A percentile compares a stretch with the other conserved stretches of the same genome.
phyloP scores from a whole-genome alignment of 2,888 invertebrate genomes.

The Eupeodes latifasciatus region DNA sequence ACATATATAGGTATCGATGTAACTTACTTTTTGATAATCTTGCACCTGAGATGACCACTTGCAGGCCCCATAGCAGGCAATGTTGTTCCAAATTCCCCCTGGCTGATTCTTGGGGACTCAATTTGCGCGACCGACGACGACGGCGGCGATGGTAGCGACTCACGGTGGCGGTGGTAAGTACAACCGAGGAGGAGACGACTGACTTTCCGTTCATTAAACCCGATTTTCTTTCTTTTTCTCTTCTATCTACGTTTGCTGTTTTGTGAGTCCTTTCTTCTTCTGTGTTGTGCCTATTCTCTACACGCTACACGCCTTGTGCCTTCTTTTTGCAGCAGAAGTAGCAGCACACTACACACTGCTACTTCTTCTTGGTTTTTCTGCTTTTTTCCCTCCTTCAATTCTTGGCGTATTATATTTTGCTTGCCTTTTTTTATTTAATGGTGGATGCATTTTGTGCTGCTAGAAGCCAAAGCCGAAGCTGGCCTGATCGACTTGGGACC shows the following conservation, averaged over 20 bases:
- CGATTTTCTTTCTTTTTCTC: slow-evolving; percentile 64
- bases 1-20: background rate
- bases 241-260: slow-evolving; percentile 33
- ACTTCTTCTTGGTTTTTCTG: slow-evolving; percentile 66
- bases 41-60: slow-evolving; percentile 55
- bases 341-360: slow-evolving; percentile 40
- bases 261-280: slow-evolving; percentile 56
- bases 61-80: slow-evolving; percentile 62
- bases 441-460: slow-evolving; percentile 65
- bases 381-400: slow-evolving; percentile 40
- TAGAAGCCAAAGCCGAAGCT: slow-evolving; percentile 25
- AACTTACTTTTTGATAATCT: slow-evolving; percentile 4
- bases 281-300: slow-evolving; percentile 48
- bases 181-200: slow-evolving; percentile 68
- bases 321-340: slow-evolving; percentile 26
- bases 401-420: slow-evolving; percentile 54
- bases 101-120: slow-evolving; percentile 69
- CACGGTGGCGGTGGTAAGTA: slow-evolving; percentile 47
- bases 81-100: slow-evolving; percentile 63
- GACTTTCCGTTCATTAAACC: slow-evolving; percentile 76
- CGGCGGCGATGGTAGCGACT: too few relatives aligned
- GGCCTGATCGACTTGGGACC: slow-evolving; percentile 27
- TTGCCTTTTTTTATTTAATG: slow-evolving; percentile 37
- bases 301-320: slow-evolving; percentile 36
- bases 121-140: slow-evolving; percentile 47